Evolutionary conservation across 1,140 invertebrate genomes (phyloP), one percentile per base, ranked within the genome.

Genomic region (Drosophila micromelanica): DNA sequence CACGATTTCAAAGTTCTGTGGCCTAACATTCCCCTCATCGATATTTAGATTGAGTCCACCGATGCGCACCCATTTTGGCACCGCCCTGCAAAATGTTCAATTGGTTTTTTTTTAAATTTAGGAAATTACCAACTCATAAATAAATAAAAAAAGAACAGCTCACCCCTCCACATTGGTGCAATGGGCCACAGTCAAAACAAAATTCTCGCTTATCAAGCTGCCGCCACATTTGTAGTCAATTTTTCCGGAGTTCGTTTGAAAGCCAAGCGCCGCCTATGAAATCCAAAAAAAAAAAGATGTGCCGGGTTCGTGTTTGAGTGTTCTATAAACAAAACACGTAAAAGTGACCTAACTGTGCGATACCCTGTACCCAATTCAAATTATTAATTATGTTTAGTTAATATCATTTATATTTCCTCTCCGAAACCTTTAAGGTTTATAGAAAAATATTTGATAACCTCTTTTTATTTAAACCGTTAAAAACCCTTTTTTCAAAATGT

Each of bases 151-250:
- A n/a, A n/a, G 1, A 35, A 27, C 11, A 42, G 72, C 90, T 84
- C 63, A 91, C 91, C 76, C 78, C 1, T 77, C 76, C 15, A 77
- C 59, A 43, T 70, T 46, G 7, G 85, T 79, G 63, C 91, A 91
- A 73, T 91, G 91, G 23, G 91, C 91, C n/a, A 89, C 90, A 32
- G 85, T 90, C n/a, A 91, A 40, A 0, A 91, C 81, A 54, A 87
- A 91, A 12, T 63, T 74, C 32, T 93, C 91, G 37, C 92, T 92
- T 73, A 93, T 92, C 38, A 93, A 62, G 60, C 91, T 92, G 11
- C 92, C 92, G 12, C 87, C 92, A 35, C 92, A 93, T 46, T 91
- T 87, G 59, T 91, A 93, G 8, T 86, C 75, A 12, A 90, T 78
- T 61, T 45, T 64, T 6, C 51, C 60, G 2, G 45, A 11, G 12